Evolutionary conservation across 2,797 vertebrate species (phyloP), one percentile per base, ranked within the genome.

Genomic region (Myripristis jacobus): DNA sequence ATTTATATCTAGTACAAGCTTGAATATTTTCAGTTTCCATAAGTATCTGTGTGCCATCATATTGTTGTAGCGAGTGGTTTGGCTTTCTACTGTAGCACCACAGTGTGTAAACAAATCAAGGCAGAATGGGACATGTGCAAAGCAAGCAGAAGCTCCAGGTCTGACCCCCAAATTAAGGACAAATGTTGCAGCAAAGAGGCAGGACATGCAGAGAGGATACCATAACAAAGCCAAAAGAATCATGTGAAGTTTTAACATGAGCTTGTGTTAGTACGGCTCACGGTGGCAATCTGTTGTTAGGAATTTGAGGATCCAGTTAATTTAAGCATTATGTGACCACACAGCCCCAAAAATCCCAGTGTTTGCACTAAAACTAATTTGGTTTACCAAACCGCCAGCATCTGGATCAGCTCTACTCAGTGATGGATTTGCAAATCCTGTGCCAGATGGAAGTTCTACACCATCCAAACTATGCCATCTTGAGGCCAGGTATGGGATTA

Each of bases 191-290:
- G 81, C 65, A 68, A 22, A 81, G 66, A 74, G 50, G 41, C 13
- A 25, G 52, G 64, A 66, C 81, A 85, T 92, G 93, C 91, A 91
- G 80, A 66, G 70, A 69, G 51, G 64, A 75, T 56, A 81, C 73
- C 27, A 80, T 65, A 61, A 77, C 27, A 70, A 81, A 85, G 76
- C 58, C 36, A 50, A 1, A 69, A 44, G 47, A 48, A 13, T 31
- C 25, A 44, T 16, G 7, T 12, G 41, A 21, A 51, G 21, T 4
- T 38, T 31, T 21, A 31, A 16, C 4, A 54, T 41, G 29, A 58
- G n/a, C 5, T 36, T 36, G 56, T 71, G 66, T 78, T 64, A 79
- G 18, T 51, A 11, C 3, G 41, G 59, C 15, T 36, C 13, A 24
- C 44, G 4, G 44, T 9, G 18, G 44, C 6, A 19, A 21, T 8